Evolutionary conservation across 1,140 invertebrate species (phyloP), one percentile per base, ranked within the genome.

Genomic region (Eciton burchellii): DNA sequence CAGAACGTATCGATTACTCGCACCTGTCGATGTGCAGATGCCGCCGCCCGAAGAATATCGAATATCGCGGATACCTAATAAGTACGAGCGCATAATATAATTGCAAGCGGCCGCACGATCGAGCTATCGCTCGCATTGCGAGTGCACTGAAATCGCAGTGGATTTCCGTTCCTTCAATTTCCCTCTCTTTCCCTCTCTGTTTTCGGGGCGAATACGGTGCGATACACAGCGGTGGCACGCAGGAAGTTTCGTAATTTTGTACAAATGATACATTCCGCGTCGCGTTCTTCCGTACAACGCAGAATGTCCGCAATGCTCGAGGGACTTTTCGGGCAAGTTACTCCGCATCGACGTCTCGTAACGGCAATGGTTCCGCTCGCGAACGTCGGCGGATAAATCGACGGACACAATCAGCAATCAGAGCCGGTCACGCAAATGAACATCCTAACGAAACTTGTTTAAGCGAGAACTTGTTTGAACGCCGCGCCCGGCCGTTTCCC

Each of bases 401-500:
- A 35, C 45, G 26, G 43, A 45, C 12, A 19, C 21, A 21, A 24
- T 26, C 11, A 11, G 11, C 54, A 68, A 68, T 79, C 35, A 70
- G 56, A 79, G 12, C 43, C 47, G 12, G 19, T 79, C 12, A n/a
- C n/a, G n/a, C n/a, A 65, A 68, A 54, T 26, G 6, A 66, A 26
- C n/a, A 21, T 43, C n/a, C 63, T 70, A 70, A 79, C 24, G 14
- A 45, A 79, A 57, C 21, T 68, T 68, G 21, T 56, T 79, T 79
- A 21, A 52, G 49, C 26, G 57, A 35, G 21, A 65, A 49, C 29
- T 76, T 76, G 43, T 29, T 74, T 52, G 49, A 74, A 65, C 43
- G 19, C 21, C 35, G 14, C 59, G 4, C 19, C 21, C 3, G n/a
- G 41, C 24, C 45, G n/a, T 79, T 79, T 70, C 14, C 47, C 9